These are phyloP conservation scores for Spodoptera exigua DNA, from an alignment of 2,888 invertebrate genomes.

Conservation along the genomic window DNA sequence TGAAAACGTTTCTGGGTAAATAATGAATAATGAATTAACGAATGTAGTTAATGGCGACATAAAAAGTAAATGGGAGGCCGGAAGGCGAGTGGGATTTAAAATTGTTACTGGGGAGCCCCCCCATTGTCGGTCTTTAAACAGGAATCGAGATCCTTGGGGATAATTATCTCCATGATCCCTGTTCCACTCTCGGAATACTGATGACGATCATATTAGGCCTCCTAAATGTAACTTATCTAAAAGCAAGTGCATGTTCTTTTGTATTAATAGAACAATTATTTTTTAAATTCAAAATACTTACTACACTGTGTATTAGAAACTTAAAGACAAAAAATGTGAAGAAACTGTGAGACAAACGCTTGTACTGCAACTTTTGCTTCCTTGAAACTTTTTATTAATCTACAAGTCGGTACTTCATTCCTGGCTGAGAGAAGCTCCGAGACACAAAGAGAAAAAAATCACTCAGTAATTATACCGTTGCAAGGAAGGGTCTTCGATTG, in stretches of 20 bases:
- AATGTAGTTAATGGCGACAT: constrained; percentile 42
- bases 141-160: not conserved
- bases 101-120: constrained; percentile 6
- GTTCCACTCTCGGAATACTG: too few relatives aligned
- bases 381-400: constrained; percentile 63
- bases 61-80: constrained; percentile 39
- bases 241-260: too few relatives aligned
- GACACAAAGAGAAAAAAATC: constrained; percentile 67
- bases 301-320: constrained; percentile 16
- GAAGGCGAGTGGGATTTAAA: constrained; percentile 34
- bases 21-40: constrained; percentile 60
- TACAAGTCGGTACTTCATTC: constrained; percentile 68
- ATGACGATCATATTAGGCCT: too few relatives aligned
- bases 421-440: constrained; percentile 56
- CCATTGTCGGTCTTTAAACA: constrained; percentile 4
- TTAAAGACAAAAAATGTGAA: not conserved
- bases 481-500: constrained; percentile 79
- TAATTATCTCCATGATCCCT: constrained; percentile 8
- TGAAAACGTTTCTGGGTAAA: constrained; percentile 54
- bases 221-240: too few relatives aligned
- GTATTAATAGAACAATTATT: too few relatives aligned
- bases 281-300: too few relatives aligned
- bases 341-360: constrained; percentile 2
- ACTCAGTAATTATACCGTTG: constrained; percentile 77
- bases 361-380: constrained; percentile 59